Conservation (phyloP, 2,888 invertebrate species). For the Euspilapteryx auroguttella region DNA sequence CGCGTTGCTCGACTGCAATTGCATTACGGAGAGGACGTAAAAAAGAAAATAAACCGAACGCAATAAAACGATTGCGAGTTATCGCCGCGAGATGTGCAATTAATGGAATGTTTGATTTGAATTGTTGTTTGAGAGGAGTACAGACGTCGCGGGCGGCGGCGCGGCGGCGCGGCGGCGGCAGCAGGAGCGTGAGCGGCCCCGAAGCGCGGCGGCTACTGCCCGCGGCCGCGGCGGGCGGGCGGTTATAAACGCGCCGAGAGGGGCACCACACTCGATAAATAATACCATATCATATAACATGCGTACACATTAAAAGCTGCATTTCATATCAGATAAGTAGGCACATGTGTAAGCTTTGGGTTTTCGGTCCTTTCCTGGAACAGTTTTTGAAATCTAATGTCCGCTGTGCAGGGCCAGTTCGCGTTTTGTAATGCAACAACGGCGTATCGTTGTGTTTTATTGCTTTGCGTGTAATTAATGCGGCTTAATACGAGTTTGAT, state of each 20-base stretch:
- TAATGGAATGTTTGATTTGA: slow-evolving; percentile 46
- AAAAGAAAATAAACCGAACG: slow-evolving; percentile 49
- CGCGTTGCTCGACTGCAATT: slow-evolving; percentile 50
- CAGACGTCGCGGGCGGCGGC: slow-evolving; percentile 12
- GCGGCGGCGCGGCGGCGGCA: slow-evolving; percentile 14
- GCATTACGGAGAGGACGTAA: slow-evolving; percentile 37
- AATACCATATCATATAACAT: slow-evolving; percentile 38
- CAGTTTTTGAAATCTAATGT: too few relatives aligned
- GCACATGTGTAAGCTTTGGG: slow-evolving; percentile 14
- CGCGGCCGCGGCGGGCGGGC: slow-evolving; percentile 23
- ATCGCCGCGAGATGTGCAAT: slow-evolving; percentile 43
- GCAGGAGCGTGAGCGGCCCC: slow-evolving; percentile 13
- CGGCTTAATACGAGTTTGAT: too few relatives aligned
- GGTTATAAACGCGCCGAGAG: too few relatives aligned
- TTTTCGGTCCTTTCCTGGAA: neutral
- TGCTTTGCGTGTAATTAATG: too few relatives aligned
- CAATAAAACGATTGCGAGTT: slow-evolving; percentile 42
- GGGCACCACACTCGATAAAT: slow-evolving; percentile 34
- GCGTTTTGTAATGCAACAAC: too few relatives aligned
- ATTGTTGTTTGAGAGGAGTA: slow-evolving; percentile 12
- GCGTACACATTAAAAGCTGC: slow-evolving; percentile 39
- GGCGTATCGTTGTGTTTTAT: too few relatives aligned
- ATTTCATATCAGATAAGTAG: slow-evolving; percentile 34
- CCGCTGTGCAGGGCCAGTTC: too few relatives aligned
- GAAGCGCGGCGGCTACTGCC: slow-evolving; percentile 6